Base-by-base conservation (phyloP, 2,888 invertebrate species). In the Dorcus hopei region DNA sequence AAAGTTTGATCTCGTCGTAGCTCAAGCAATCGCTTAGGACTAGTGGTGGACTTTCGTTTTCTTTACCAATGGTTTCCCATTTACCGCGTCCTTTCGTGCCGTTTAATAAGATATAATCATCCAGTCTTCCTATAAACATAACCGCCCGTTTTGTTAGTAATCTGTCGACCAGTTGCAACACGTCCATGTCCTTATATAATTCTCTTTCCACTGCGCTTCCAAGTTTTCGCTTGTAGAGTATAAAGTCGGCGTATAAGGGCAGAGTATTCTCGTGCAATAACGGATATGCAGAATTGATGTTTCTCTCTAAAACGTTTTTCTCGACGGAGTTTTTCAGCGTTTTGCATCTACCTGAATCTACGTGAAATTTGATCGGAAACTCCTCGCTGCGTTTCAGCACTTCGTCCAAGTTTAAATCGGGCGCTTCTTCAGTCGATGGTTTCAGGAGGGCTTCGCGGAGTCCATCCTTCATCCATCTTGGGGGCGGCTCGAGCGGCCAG, bases 221-320 rank as follows among this genome's bases (percentile, higher is more conserved):
- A 57, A 79, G 80, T 60, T 81, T 79, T 58, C 52, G 79, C 74
- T 89, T 89, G 70, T 86, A 83, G 59, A 86, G 82, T 53, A 89
- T 77, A 74, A 88, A 89, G 58, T 82, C 81, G 4, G 85, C 81
- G 73, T 86, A 85, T 2, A 89, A 74, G 1, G 82, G 76, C 3
- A 89, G 62, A 3, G 85, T 84, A 51, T 85, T 80, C 71, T 89
- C 89, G 64, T 89, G 89, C 61, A 89, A 80, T 2, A 89, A 63
- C 0, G 89, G 89, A 72, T 89, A 89, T 0, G 82, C 84, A 0
- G 87, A 87, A 1, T 79, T 77, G 42, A 82, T 80, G 62, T 84
- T 83, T 59, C 72, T 76, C 57, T 70, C 68, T 16, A 75, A 59
- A 39, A 61, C 58, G 14, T 65, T 59, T 52, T 63, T 50, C 3